These are phyloP conservation scores for Drosophila hydei DNA, from an alignment of 1,140 invertebrate genomes.

Conservation along the genomic window DNA sequence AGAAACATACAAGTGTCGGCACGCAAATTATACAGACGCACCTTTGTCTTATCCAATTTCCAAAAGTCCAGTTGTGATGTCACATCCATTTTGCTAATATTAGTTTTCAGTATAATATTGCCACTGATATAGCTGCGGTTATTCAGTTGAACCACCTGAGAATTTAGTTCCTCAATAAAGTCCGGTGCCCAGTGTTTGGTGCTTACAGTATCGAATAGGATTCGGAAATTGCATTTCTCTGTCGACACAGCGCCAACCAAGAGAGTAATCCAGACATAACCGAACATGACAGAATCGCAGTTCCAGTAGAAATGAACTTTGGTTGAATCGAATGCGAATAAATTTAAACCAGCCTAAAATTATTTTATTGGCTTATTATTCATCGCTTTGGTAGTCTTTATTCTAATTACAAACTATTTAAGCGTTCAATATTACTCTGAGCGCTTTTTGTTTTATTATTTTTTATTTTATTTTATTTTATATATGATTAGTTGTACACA, in stretches of 20 bases:
- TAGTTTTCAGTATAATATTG: conserved; percentile 21
- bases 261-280: conserved; percentile 20
- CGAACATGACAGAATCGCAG: conserved; percentile 26
- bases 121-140: conserved; percentile 49
- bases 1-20: conserved; percentile 40
- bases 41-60: conserved; percentile 16
- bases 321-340: neutral
- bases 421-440: neutral
- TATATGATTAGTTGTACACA: no score
- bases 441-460: no score
- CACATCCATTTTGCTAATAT: conserved; percentile 13
- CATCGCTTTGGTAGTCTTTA: neutral
- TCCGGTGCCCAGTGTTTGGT: conserved; percentile 26
- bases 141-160: conserved; percentile 9
- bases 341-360: neutral
- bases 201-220: conserved; percentile 33
- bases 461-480: no score
- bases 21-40: conserved; percentile 32
- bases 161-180: conserved; percentile 25
- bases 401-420: neutral
- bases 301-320: neutral
- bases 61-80: conserved; percentile 29
- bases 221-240: conserved; percentile 35
- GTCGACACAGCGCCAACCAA: conserved; percentile 6
- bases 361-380: neutral